Evolutionary conservation across 53 echinoderm and acorn worm genomes (phyloP), one percentile per base, ranked within the genome.

Genomic region (Stichopus horrens): DNA sequence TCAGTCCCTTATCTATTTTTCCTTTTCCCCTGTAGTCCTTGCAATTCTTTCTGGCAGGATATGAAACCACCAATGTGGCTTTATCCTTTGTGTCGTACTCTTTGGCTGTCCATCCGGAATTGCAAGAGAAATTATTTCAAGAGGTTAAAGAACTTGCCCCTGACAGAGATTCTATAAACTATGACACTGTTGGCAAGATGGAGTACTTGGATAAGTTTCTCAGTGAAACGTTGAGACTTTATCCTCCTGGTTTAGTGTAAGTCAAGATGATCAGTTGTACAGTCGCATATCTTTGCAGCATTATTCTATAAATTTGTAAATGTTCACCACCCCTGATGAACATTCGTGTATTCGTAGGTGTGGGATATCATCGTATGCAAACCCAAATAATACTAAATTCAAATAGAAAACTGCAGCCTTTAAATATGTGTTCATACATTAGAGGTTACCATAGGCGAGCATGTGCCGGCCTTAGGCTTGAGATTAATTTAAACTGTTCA

Each of bases 121-220:
- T 65, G 21, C 86, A 86, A 86, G 86, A 86, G 86, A 86, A 13
- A 52, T 60, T 86, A 5, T 67, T 60, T 51, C 4, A 68, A 21
- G 86, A 86, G 86, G 13, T 86, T 57, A 10, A 86, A 51, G 67
- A 86, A 52, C 8, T 21, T 57, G 65, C 52, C 57, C 65, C 13
- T n/a, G 52, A 59, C 4, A n/a, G 23, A 7, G 86, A 68, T 8
- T 16, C 66, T 5, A 22, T 68, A n/a, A 86, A 37, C 16, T 86
- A 86, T 66, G 67, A 86, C 20, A 65, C 63, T 52, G 71, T 86
- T 22, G 66, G 53, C 67, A 86, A 86, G 23, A 86, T 86, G 86
- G 66, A 86, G 71, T 86, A 86, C 67, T 60, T 86, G 65, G 86
- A 86, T 11, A 86, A 66, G 86, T 65, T 65, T 57, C 21, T 86